These are phyloP conservation scores for Helicolenus hilgendorfi DNA, from an alignment of 2,797 vertebrate genomes.

Conservation along the genomic window DNA sequence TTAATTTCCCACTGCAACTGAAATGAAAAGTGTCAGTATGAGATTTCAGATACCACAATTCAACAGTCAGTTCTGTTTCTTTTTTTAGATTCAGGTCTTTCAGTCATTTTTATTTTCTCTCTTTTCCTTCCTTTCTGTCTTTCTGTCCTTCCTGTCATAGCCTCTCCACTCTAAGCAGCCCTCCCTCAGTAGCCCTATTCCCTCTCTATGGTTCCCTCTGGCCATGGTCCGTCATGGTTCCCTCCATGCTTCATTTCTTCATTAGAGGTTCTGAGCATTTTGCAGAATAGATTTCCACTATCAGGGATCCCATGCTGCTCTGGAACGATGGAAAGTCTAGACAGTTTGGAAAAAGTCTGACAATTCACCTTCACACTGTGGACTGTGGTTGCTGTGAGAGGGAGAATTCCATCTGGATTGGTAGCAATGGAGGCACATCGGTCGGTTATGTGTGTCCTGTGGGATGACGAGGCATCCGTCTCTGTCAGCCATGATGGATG, in stretches of 20 bases:
- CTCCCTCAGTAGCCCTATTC: slow-evolving; percentile 14
- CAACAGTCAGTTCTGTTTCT: background rate
- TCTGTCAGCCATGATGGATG: background rate
- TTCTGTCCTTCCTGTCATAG: background rate
- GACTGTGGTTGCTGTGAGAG: slow-evolving; percentile 16
- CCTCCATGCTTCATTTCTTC: slow-evolving; percentile 80
- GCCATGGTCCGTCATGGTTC: slow-evolving; percentile 71
- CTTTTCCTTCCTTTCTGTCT: background rate
- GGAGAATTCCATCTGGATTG: slow-evolving; percentile 6
- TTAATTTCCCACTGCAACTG: background rate
- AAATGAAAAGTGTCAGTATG: background rate
- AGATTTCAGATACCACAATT: background rate
- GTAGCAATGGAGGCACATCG: background rate
- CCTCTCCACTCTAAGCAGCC: background rate
- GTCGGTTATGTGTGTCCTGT: background rate
- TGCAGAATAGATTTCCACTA: slow-evolving; percentile 68
- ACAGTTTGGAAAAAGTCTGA: slow-evolving; percentile 51
- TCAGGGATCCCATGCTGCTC: slow-evolving; percentile 67
- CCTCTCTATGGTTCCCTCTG: slow-evolving; percentile 35
- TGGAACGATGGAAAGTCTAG: slow-evolving; percentile 66
- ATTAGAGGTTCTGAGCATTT: slow-evolving; percentile 74
- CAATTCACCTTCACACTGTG: slow-evolving; percentile 70
- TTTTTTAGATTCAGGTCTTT: background rate
- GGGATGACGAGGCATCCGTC: background rate
- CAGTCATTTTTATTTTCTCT: background rate